Base-by-base conservation (phyloP, 2,888 invertebrate genomes). In the Maniola hyperantus region DNA sequence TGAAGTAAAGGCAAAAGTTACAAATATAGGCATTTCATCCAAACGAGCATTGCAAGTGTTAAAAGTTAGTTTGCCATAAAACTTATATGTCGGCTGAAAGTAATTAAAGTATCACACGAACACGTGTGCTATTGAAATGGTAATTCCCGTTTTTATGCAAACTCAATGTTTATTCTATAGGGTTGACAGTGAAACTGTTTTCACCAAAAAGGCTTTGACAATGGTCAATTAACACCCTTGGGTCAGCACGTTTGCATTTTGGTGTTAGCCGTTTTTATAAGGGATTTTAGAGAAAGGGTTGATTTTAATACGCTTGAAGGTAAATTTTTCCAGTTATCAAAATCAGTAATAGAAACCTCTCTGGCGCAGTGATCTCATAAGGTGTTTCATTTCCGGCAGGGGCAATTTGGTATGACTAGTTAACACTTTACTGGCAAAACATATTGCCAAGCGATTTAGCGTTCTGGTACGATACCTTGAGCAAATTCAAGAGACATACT, bases 41-140 rank as follows among this genome's bases (percentile, higher is more conserved):
- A n/a, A n/a, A n/a, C n/a, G n/a, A n/a, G n/a, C 26, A 26, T 26
- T 26, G 26, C 2, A 8, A 26, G 42, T 8, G 39, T 57, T 48
- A n/a, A 55, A 48, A 42, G 65, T 55, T 61, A 63, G 66, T 69
- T 53, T 60, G 44, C 60, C 55, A 26, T 51, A 53, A 50, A 59
- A 66, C 66, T 66, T 66, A 63, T 57, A 57, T 13, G 36, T 39
- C 55, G 13, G 10, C 6, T 15, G 18, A 50, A 60, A 48, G 46
- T 48, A 60, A 60, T 60, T 48, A 60, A 50, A 36, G 48, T 48
- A 36, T 46, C 60, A 42, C 15, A 53, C 62, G 0, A 26, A 57
- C 44, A 72, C 73, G 77, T 77, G 77, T 77, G 71, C 77, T 74
- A 83, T 83, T 85, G 84, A 80, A 83, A 84, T 84, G 87, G 84